Evolutionary conservation across 64 coral and sea anemone genomes (phyloP).

Genomic region (Montipora cactus): DNA sequence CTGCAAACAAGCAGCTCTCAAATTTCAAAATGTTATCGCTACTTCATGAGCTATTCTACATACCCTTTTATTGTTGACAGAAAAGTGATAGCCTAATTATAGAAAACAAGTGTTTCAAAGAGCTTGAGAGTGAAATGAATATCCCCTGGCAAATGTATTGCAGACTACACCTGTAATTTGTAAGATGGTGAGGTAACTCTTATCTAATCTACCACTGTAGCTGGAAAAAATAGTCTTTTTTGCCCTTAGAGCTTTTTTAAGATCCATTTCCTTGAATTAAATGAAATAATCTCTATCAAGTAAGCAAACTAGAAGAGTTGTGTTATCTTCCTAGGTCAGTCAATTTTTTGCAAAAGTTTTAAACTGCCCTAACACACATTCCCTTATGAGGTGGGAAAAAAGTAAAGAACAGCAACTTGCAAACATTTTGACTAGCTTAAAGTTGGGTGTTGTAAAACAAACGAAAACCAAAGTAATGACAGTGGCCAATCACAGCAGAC

Average conservation of each 20-base stretch:
- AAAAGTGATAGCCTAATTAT: background rate
- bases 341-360: too few species aligned
- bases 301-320: background rate
- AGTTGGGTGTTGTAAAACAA: too few species aligned
- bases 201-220: background rate
- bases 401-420: too few species aligned
- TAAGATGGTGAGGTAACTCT: background rate
- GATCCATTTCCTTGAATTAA: background rate
- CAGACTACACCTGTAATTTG: background rate
- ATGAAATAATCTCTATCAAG: background rate
- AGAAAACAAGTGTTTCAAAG: slow-evolving; percentile 22
- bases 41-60: background rate
- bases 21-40: slow-evolving; percentile 19
- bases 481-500: too few species aligned
- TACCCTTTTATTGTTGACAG: background rate
- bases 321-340: too few species aligned
- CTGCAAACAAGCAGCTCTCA: slow-evolving; percentile 21
- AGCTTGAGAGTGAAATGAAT: slow-evolving; percentile 9
- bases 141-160: background rate
- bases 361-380: too few species aligned
- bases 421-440: too few species aligned
- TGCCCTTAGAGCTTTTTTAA: background rate
- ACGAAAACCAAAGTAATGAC: too few species aligned
- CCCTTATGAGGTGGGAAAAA: too few species aligned
- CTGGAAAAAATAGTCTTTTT: background rate